Base-by-base conservation (phyloP, 2,888 invertebrate genomes). In the Melinaea menophilus region DNA sequence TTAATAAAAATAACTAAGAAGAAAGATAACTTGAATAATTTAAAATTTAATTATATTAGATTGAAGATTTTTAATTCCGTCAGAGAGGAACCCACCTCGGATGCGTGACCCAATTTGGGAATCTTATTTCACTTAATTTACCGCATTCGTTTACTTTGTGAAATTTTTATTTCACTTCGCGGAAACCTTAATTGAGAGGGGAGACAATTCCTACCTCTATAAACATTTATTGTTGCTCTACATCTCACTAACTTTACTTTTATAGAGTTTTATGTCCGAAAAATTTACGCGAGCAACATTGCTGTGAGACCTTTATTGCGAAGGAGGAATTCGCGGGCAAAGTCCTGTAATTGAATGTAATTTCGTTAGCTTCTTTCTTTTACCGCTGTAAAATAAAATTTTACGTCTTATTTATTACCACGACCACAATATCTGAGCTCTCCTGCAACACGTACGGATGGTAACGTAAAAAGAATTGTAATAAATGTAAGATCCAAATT, bases 201-300 rank as follows among this genome's bases (percentile, higher is more conserved):
- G 67, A 69, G 71, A 74, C 72, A 72, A 68, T 66, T 64, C 71
- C 69, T 64, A 76, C 83, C 81, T 81, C 84, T 80, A 88, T 87
- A 88, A 88, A 90, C 89, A 82, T 90, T 90, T 90, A 90, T 87
- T 82, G 88, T 85, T 83, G 80, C 79, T 83, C 78, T 87, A 89
- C 86, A 86, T 90, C 89, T 88, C 81, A 86, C 88, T 89, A 88
- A 89, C 79, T 88, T 85, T 83, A 87, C 86, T 89, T 89, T 88
- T 90, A 86, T 85, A 86, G 81, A 86, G 86, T 90, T 90, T 90
- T 90, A 90, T 84, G 90, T 88, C 86, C 86, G 85, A 90, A 90
- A 90, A 88, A 90, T 89, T 85, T 90, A 90, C 89, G 89, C 86
- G 80, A 77, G 73, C 78, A 82, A 84, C 85, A 82, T 82, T 80